Evolutionary conservation across 64 coral and sea anemone species (phyloP), one percentile per base, ranked within the genome.

Genomic region (Trachythela sp.): DNA sequence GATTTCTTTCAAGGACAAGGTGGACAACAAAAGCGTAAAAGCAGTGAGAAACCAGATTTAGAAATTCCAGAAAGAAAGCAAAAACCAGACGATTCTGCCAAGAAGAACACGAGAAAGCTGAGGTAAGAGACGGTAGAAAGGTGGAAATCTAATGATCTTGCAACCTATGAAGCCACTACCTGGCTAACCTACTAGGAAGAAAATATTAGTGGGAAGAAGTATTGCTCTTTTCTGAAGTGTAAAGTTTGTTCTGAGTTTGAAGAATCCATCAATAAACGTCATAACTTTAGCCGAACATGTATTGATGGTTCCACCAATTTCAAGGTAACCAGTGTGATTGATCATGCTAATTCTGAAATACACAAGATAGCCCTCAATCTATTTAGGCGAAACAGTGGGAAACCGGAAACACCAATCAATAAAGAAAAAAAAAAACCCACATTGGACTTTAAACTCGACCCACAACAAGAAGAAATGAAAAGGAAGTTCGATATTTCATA

Each of bases 231-330:
- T 2, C 33, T 87, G 32, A 58, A 58, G 41, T 91, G 89, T 48
- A 85, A 67, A 67, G 83, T 91, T 34, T 91, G 84, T 85, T 33
- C 56, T 54, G 18, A 90, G 9, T 92, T 88, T 92, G 70, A 92
- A 83, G 48, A 49, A 29, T 80, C 50, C 35, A 92, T 92, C 58
- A 84, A 54, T 35, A 88, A 83, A 49, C 80, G 83, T 37, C 51
- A 40, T 56, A 84, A 72, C 52, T 92, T 92, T 88, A 37, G 72
- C 84, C 84, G 87, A 77, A 51, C 48, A 36, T 92, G 43, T 26
- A 88, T 88, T 43, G 59, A 87, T 92, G 91, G 77, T 39, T 92
- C 87, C 56, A 68, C 87, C 50, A 85, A 92, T 92, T 68, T 92
- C 34, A 92, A 85, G 45, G 49, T 92, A 54, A 84, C 91, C 40